Evolutionary conservation across 2,113 vertebrate species (phyloP).

Genomic region (Phyllostomus discolor): DNA sequence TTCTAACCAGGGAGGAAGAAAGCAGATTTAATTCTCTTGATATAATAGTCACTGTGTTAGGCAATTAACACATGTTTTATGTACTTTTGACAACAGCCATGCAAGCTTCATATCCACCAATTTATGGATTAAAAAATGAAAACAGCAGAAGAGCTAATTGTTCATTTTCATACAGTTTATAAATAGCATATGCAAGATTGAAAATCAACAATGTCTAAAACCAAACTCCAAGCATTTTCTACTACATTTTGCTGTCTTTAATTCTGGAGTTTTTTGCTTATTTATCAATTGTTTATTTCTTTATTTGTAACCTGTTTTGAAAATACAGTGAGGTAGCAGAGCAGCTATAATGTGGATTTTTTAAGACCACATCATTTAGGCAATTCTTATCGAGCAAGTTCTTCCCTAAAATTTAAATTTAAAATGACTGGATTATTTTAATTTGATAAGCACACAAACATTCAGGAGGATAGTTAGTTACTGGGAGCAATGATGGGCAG

Average conservation of each 20-base stretch:
- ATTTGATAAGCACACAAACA: background rate
- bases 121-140: background rate
- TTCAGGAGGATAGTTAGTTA: background rate
- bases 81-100: background rate
- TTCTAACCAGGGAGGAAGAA: background rate
- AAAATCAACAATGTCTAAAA: background rate
- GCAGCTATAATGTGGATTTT: background rate
- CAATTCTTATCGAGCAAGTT: background rate
- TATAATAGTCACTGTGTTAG: background rate
- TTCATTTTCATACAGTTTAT: background rate
- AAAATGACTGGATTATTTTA: background rate
- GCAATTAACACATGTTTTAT: background rate
- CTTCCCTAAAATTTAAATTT: background rate
- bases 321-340: background rate
- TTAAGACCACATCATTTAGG: background rate
- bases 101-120: background rate
- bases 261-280: background rate
- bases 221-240: background rate
- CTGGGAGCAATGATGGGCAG: background rate
- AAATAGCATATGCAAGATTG: background rate
- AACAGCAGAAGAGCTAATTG: background rate
- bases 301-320: background rate
- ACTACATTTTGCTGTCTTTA: background rate
- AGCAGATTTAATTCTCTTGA: background rate
- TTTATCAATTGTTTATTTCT: background rate